phyloP scores from a whole-genome alignment of 1,140 invertebrate genomes.

The Megalonaias nervosa region DNA sequence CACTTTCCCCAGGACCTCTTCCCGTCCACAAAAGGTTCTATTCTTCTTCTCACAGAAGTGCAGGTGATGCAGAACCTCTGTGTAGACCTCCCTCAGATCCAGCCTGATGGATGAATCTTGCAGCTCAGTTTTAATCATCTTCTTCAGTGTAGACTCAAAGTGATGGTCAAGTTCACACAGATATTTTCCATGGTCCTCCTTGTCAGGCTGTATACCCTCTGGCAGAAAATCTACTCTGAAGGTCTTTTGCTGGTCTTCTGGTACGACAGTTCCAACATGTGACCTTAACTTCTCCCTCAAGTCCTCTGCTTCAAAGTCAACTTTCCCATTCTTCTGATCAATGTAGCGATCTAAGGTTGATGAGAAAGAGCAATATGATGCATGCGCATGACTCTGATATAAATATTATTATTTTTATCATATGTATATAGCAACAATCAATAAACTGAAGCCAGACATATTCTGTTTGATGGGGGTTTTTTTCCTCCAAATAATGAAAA shows the following conservation, averaged over 20 bases:
- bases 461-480: no score
- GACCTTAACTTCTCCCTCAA: constrained; percentile 18
- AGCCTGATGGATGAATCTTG: not conserved
- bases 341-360: constrained; percentile 21
- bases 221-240: not conserved
- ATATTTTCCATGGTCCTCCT: not conserved
- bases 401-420: no score
- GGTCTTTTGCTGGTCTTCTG: not conserved
- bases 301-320: constrained; percentile 22
- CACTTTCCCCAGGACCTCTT: constrained; percentile 31
- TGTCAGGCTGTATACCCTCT: not conserved
- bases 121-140: constrained; percentile 4
- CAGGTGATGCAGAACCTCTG: constrained; percentile 95
- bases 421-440: no score
- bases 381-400: no score
- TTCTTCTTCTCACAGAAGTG: constrained; percentile 80
- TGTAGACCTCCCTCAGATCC: constrained; percentile 7
- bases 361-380: not conserved
- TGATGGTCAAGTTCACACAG: constrained; percentile 3
- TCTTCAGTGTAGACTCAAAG: constrained; percentile 14
- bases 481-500: no score
- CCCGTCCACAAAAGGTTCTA: constrained; percentile 50
- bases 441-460: no score
- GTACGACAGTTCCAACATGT: not conserved
- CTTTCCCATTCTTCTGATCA: constrained; percentile 13